A percentile compares a stretch with the other conserved stretches of the same genome.
Evolutionary conservation across 2,113 vertebrate species (phyloP).

Genomic region (Hassar affinis): DNA sequence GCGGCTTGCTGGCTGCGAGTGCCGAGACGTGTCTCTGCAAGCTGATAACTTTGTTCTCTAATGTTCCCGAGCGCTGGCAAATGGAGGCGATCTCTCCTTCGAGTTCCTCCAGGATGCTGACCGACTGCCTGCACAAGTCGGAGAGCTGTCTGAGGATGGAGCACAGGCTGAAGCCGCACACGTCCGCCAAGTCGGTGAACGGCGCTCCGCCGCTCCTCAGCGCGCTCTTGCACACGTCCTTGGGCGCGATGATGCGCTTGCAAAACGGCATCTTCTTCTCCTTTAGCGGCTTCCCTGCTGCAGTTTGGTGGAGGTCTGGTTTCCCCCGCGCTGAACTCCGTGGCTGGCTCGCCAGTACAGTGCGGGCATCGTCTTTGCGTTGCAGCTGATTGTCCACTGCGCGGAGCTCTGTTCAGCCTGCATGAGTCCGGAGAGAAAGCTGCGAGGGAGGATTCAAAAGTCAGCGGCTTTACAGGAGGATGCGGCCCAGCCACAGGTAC

Average conservation of each 20-base stretch:
- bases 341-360: slow-evolving; percentile 57
- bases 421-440: slow-evolving; percentile 40
- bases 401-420: slow-evolving; percentile 50
- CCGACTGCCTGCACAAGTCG: slow-evolving; percentile 73
- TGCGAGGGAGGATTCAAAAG: slow-evolving; percentile 45
- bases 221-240: slow-evolving; percentile 67
- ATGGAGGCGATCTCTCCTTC: slow-evolving; percentile 71
- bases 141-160: slow-evolving; percentile 75
- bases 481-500: slow-evolving; percentile 1
- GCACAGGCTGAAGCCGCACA: slow-evolving; percentile 69
- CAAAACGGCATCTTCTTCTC: slow-evolving; percentile 72
- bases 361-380: slow-evolving; percentile 38
- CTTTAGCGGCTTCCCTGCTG: background rate
- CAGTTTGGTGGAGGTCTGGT: slow-evolving; percentile 6
- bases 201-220: slow-evolving; percentile 49
- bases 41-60: slow-evolving; percentile 68
- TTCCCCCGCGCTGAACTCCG: slow-evolving; percentile 49
- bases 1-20: slow-evolving; percentile 64
- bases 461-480: slow-evolving; percentile 25
- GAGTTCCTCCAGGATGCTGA: slow-evolving; percentile 76
- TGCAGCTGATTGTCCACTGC: slow-evolving; percentile 54
- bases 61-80: slow-evolving; percentile 68
- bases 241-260: slow-evolving; percentile 72
- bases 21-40: slow-evolving; percentile 68
- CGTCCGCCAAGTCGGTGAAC: slow-evolving; percentile 70